Evolutionary conservation across 2,113 vertebrate genomes (phyloP), one percentile per base, ranked within the genome.

Genomic region (Lepisosteus oculatus): DNA sequence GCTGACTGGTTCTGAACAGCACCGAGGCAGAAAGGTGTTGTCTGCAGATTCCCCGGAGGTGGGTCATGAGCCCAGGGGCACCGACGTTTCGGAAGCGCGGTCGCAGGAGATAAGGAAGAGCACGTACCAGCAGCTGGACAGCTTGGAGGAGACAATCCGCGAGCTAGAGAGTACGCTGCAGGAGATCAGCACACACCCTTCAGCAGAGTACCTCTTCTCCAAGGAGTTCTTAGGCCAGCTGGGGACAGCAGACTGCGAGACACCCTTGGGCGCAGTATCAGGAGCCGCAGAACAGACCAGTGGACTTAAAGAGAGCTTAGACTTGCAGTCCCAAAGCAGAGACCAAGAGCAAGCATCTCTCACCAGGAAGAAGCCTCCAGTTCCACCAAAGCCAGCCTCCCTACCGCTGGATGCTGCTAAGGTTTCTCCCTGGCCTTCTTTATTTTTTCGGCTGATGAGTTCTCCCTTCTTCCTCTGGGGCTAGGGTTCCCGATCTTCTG

Each of bases 121-220:
- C 68, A 73, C 87, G 0, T 96, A 91, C 88, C 85, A 77, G 78
- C 85, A 87, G 0, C 83, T 95, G 86, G 95, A 96, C 76, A 97
- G 94, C 83, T 87, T 98, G 80, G 96, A 99, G 79, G 96, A 99
- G 77, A 96, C 92, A 0, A 94, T 99, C 66, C 86, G 85, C 0
- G 93, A 96, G 83, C 89, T 99, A 82, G 96, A 99, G 74, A 91
- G 91, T 68, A 93, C 94, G 65, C 85, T 98, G 79, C 90, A 82
- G 12, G 90, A 96, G 85, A 92, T 99, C 81, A 82, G 90, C 57
- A 78, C 85, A 64, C 87, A 90, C 14, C 78, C 91, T 3, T 41
- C 80, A 0, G 70, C 56, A 0, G 86, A 79, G 0, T 65, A 76
- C 0, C 65, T 75, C 0, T 73, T 85, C 80, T 63, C 73, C 2